These are phyloP conservation scores for Alexandromys oeconomus DNA, from an alignment of 2,797 vertebrate genomes.

Conservation along the genomic window DNA sequence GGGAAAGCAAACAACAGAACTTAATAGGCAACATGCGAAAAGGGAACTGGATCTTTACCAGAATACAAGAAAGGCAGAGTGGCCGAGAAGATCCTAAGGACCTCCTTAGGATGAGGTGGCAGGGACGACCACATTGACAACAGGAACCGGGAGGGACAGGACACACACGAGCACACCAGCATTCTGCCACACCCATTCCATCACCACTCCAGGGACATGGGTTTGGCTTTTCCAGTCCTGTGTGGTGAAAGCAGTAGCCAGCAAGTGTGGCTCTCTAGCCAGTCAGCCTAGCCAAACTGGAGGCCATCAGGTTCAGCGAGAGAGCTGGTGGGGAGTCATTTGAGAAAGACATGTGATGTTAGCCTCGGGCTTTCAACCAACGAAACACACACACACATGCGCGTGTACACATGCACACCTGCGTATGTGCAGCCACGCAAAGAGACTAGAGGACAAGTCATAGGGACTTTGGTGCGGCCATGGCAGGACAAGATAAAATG, in stretches of 20 bases:
- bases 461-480: neutral
- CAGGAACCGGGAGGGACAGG: neutral
- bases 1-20: neutral
- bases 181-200: neutral
- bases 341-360: neutral
- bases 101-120: neutral
- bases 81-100: neutral
- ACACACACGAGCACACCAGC: fast-evolving
- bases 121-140: neutral
- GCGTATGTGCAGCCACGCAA: neutral
- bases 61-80: neutral
- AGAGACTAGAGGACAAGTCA: neutral
- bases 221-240: neutral
- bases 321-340: neutral
- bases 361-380: neutral
- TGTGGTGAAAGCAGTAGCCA: neutral
- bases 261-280: neutral
- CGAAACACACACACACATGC: neutral
- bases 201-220: neutral
- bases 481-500: neutral
- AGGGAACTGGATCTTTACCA: neutral
- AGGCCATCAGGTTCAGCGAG: neutral
- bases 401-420: neutral
- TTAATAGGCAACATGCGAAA: fast-evolving
- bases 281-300: neutral